Evolutionary conservation across 2,797 vertebrate species (phyloP).

Genomic region (Oreochromis mossambicus): DNA sequence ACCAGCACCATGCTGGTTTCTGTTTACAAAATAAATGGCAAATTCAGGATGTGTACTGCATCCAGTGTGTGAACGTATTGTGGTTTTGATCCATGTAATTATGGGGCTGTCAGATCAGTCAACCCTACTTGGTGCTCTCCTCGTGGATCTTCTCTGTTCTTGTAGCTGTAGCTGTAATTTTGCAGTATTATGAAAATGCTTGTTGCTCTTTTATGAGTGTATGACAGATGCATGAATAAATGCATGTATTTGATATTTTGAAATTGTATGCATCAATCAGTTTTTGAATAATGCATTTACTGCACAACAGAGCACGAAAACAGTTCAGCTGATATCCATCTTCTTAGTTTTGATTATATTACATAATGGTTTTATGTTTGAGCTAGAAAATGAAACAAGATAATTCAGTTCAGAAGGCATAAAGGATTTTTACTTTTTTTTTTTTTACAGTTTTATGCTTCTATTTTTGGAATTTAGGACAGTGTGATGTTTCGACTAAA

Average conservation of each 20-base stretch:
- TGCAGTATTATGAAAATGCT: background rate
- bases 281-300: background rate
- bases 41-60: background rate
- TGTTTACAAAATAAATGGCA: background rate
- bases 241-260: background rate
- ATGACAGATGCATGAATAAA: background rate
- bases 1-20: background rate
- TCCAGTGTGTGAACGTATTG: background rate
- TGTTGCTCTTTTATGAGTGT: background rate
- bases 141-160: background rate
- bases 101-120: background rate
- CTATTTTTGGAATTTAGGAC: background rate
- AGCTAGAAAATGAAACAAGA: background rate
- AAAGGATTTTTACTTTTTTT: rapidly evolving
- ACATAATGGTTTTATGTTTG: background rate
- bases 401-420: background rate
- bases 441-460: background rate
- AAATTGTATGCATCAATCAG: background rate
- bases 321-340: background rate
- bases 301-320: background rate
- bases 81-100: background rate
- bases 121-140: rapidly evolving
- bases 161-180: background rate
- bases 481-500: background rate
- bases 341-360: background rate